Base-by-base conservation (phyloP, 1,140 invertebrate genomes). In the Macrobrachium nipponense region DNA sequence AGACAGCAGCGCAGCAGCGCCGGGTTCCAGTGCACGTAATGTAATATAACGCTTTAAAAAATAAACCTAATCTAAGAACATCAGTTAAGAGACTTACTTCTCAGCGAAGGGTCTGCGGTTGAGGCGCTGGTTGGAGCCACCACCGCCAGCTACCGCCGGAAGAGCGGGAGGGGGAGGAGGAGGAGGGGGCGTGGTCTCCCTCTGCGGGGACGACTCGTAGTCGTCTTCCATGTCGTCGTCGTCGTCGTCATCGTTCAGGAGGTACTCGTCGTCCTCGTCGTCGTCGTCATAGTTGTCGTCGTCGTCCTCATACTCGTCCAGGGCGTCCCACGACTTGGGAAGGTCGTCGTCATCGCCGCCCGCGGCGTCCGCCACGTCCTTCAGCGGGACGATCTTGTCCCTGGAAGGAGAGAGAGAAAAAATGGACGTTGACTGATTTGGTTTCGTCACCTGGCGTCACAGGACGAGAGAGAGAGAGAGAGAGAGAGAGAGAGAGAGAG, bases 201-300 rank as follows among this genome's bases (percentile, higher is more conserved):
- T 58, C 14, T 59, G 43, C 62, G 44, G 58, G 20, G 17, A 17
- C 12, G 60, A 27, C 5, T 62, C 61, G 62, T 70, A 62, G 20
- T 70, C 36, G n/a, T n/a, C 20, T 27, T 80, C 64, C 17, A 94
- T 94, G n/a, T 90, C 89, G 62, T 90, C 90, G n/a, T 90, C 89
- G 75, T 90, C 90, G 61, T 90, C 89, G 1, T 89, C 88, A 70
- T 90, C 89, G 58, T 86, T 78, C 76, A 59, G 23, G 59, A 75
- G 43, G 61, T 72, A 66, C 17, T 83, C 76, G 62, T 89, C 87
- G 68, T 88, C 88, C 20, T 89, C 78, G 58, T 80, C 78, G 61
- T 80, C 43, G 77, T 80, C 20, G 23, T 86, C 84, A 0, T 86
- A 77, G 36, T 86, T 77, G 44, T 86, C 80, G 51, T 89, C 88